Base-by-base conservation (phyloP, 2,797 vertebrate genomes). In the Pempheris klunzingeri region DNA sequence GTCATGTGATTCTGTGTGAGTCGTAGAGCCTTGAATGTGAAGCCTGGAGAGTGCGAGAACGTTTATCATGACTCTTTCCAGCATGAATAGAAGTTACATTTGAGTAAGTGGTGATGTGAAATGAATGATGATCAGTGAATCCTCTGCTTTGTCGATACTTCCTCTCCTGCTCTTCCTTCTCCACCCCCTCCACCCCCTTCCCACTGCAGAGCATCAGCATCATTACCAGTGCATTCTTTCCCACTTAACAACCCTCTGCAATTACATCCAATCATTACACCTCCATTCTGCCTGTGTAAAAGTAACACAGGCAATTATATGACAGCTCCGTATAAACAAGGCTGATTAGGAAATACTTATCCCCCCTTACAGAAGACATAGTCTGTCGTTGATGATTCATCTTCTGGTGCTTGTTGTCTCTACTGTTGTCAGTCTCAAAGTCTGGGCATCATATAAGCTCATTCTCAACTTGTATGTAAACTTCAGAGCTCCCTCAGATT, bases 201-300 rank as follows among this genome's bases (percentile, higher is more conserved):
- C 36, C 18, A 7, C 62, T 46, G 52, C 66, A 59, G 58, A 70
- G 30, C 49, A 44, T 34, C 67, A 59, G 74, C 74, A 58, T 74
- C 46, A 73, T 77, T 46, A 79, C 43, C 78, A 38, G 32, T 28
- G 34, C 62, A 47, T 78, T 87, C 53, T 77, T 81, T 69, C 58
- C 38, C 76, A 64, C 41, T 76, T 65, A 77, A 72, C 75, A 58
- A 38, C 58, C 64, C 30, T 59, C 44, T 30, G 65, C 77, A 82
- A 78, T 87, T 81, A 70, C 55, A 57, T 43, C 49, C 60, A 63
- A 83, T 84, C 77, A 71, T 55, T 44, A 34, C 67, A 80, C 76
- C 82, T 78, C 76, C 69, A 67, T 67, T 77, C 62, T 54, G 66
- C 39, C 12, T 2, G 30, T 65, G 18, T 18, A 22, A 64, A 36